These are phyloP conservation scores for Siniperca knerii DNA, from an alignment of 2,113 vertebrate genomes.

Conservation along the genomic window DNA sequence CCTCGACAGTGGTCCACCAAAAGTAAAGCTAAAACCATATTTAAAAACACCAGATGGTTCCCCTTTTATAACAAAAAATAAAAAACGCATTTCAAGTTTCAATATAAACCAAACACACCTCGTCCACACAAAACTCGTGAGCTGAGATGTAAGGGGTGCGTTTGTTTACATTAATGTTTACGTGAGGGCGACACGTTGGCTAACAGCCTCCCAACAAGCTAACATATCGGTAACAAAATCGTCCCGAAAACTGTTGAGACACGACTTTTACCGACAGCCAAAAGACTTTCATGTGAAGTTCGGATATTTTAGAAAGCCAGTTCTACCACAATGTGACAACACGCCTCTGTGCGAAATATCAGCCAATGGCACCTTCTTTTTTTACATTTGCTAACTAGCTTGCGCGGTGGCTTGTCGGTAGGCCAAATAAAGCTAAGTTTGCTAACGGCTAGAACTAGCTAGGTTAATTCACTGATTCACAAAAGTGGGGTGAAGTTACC, in stretches of 20 bases:
- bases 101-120: constrained; percentile 15
- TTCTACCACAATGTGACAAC: not conserved
- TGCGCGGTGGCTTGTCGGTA: not conserved
- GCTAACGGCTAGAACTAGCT: constrained; percentile 48
- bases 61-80: not conserved
- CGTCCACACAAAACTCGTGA: not conserved
- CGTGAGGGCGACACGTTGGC: constrained; percentile 48
- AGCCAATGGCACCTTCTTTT: not conserved
- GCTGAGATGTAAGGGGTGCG: constrained; percentile 44
- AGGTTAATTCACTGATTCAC: not conserved
- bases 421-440: constrained; percentile 32
- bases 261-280: not conserved
- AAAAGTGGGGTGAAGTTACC: not conserved
- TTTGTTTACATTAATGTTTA: constrained; percentile 79
- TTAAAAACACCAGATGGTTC: not conserved
- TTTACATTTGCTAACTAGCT: not conserved
- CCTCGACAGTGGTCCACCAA: too few species aligned
- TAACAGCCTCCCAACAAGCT: not conserved
- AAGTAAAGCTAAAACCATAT: not conserved
- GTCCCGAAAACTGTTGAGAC: not conserved
- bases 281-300: not conserved
- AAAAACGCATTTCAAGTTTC: not conserved
- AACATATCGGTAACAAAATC: constrained; percentile 1
- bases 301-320: not conserved
- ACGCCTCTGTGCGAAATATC: not conserved